Percentiles rank a stretch among this genome's conserved stretches.
phyloP scores from a whole-genome alignment of 2,888 invertebrate genomes.

The Meteorus cinctellus region DNA sequence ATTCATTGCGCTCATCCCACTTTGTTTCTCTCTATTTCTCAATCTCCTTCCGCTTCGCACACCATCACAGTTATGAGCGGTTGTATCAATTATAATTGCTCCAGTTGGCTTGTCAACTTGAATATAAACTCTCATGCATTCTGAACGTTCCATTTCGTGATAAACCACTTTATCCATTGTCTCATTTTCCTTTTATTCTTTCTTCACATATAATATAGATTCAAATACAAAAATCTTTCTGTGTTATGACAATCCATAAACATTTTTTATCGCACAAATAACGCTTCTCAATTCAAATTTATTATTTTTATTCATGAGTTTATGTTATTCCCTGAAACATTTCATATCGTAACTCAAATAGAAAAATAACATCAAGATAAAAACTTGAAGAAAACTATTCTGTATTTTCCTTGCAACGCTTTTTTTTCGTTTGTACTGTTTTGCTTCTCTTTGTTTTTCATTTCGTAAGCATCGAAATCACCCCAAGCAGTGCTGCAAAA shows the following conservation, averaged over 20 bases:
- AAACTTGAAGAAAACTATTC: no score
- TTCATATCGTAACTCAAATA: no score
- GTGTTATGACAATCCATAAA: no score
- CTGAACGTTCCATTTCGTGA: conserved; percentile 2
- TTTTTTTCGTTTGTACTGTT: no score
- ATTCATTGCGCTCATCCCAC: background rate
- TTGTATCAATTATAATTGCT: conserved; percentile 25
- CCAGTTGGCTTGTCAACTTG: conserved; percentile 9
- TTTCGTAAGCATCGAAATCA: conserved; percentile 17
- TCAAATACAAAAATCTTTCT: background rate
- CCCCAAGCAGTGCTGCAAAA: background rate
- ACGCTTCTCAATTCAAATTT: no score
- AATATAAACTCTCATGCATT: conserved; percentile 20
- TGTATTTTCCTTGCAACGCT: background rate
- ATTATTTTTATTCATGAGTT: no score
- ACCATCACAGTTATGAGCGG: conserved; percentile 13
- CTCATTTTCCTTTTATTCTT: background rate
- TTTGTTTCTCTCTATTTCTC: background rate
- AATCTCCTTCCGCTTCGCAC: background rate
- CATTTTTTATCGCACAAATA: no score
- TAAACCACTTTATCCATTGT: background rate
- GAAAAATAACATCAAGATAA: no score
- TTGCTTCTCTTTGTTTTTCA: background rate
- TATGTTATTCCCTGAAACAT: no score
- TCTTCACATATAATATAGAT: background rate